These are phyloP conservation scores for Sarcophaga bullata DNA, from an alignment of 1,140 invertebrate genomes.

Conservation along the genomic window DNA sequence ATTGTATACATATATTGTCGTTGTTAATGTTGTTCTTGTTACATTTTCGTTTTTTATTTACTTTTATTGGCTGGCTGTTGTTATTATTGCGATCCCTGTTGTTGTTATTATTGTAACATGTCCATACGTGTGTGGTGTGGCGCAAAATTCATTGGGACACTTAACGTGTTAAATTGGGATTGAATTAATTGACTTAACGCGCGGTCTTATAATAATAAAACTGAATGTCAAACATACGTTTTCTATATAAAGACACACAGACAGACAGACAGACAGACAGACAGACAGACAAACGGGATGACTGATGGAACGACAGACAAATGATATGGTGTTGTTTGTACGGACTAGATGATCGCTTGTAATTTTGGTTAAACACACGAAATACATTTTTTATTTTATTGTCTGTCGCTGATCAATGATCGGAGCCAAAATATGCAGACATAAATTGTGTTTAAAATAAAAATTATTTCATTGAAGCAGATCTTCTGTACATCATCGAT, in stretches of 20 bases:
- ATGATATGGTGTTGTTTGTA: too few species aligned
- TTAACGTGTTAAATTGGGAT: slow-evolving; percentile 40
- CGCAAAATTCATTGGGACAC: slow-evolving; percentile 36
- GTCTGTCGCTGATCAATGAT: not conserved
- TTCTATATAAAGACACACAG: not conserved
- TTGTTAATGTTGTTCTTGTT: too few species aligned
- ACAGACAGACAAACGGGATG: not conserved
- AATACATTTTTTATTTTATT: not conserved
- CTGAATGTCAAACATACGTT: slow-evolving; percentile 31
- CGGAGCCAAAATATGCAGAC: not conserved
- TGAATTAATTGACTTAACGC: slow-evolving; percentile 40
- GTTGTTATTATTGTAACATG: not conserved
- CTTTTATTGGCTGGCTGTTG: not conserved
- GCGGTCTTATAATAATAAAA: slow-evolving; percentile 30
- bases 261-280: not conserved
- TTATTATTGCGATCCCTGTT: slow-evolving; percentile 19
- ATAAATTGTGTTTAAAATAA: not conserved
- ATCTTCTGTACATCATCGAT: too few species aligned
- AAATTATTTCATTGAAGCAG: not conserved
- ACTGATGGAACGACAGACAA: not conserved
- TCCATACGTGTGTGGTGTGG: slow-evolving; percentile 34
- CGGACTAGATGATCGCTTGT: too few species aligned
- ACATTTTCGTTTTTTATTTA: not conserved
- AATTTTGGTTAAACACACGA: too few species aligned
- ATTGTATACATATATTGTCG: not conserved